Base-by-base conservation (phyloP, 1,140 invertebrate species). In the Heliconius melpomene region DNA sequence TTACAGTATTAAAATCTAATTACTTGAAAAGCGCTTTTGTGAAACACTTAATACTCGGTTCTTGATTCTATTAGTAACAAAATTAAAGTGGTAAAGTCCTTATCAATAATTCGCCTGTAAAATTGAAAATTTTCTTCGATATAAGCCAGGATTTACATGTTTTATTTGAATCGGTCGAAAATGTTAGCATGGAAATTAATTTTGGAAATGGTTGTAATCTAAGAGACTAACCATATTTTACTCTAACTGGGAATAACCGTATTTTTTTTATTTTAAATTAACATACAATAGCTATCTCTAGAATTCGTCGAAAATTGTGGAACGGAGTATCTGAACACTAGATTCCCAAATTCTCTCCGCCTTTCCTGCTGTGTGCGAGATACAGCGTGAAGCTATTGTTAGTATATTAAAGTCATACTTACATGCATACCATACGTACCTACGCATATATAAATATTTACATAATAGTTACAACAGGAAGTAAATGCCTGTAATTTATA, bases 1-100 rank as follows among this genome's bases (percentile, higher is more conserved):
- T 66, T 66, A 66, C 60, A 66, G 60, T 66, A 66, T 66, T 66
- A 66, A 66, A 66, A 66, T 66, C 60, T 66, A 66, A 66, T 66
- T 66, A 66, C 23, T 6, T 29, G 23, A 29, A 66, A 66, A 66
- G 60, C 60, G 60, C 60, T 66, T 66, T 66, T 66, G 60, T 66
- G 23, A 29, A 66, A 66, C 60, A 3, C 60, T 29, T 66, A 66
- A 66, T 66, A 66, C 23, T 29, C 29, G 13, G 29, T 60, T 60
- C n/a, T 60, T 60, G 54, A 26, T 66, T 66, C 26, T 66, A 66
- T 66, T 66, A 29, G 60, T 26, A 66, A 66, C 60, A n/a, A 66
- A 66, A 66, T 66, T 26, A 66, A 66, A 66, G 60, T 66, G 26
- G 13, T 13, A 18, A 60, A 60, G 57, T 60, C 57, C 9, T 60